Base-by-base conservation (phyloP, 2,888 invertebrate genomes). In the Heliconius ismenius region DNA sequence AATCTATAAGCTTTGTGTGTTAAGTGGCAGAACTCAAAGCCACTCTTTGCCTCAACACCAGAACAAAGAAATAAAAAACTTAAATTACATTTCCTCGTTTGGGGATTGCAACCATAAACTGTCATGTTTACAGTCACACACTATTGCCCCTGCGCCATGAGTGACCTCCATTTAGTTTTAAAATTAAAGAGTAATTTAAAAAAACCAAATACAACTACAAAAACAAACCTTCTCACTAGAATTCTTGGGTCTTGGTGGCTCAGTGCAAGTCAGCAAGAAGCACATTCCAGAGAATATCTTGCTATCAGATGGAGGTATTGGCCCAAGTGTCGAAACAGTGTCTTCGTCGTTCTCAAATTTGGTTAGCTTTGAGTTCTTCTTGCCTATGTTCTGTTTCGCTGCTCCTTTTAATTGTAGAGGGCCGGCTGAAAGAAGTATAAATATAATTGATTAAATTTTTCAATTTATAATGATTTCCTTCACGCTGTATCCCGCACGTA, bases 251-350 rank as follows among this genome's bases (percentile, higher is more conserved):
- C 85, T 84, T 0, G 92, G 92, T 0, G 92, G 86, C 21, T 95
- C 93, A 0, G 95, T 95, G 80, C 95, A 96, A 0, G 96, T 95
- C 0, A 96, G 83, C 60, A 96, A 83, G 84, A 96, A 96, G 75
- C 94, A 93, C 74, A 95, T 88, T 0, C 95, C 95, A 0, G 91
- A 90, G 83, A 96, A 96, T 73, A 89, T 88, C 78, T 86, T 91
- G 79, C 92, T 90, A 24, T 94, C 93, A 0, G 83, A 77, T 75
- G 83, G 65, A 80, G 95, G 95, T 26, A 96, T 94, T 0, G 95
- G 96, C 0, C 96, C 96, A 3, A 95, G 85, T 0, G 87, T 86
- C 0, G 91, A 89, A 0, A 95, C 88, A 0, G 94, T 93, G 73
- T 93, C 93, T 10, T 87, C 91, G 75, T 94, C 93, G 78, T 93